These are phyloP conservation scores for Montipora capitata DNA, from an alignment of 92 coral and sea anemone genomes.

Conservation along the genomic window DNA sequence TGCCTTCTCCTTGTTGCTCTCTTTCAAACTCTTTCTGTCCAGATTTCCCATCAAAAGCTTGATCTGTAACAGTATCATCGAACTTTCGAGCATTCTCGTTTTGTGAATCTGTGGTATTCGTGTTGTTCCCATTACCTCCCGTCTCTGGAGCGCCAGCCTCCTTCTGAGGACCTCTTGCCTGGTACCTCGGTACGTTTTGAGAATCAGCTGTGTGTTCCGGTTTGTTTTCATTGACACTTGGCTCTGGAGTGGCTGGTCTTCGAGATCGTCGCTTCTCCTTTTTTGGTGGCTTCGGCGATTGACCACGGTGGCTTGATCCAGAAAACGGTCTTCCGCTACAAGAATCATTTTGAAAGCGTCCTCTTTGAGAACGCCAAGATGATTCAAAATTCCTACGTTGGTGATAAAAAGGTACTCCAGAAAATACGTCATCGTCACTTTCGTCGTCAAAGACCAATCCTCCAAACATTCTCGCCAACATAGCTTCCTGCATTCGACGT, in stretches of 20 bases:
- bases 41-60: background rate
- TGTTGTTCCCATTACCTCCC: background rate
- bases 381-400: slow-evolving; percentile 19
- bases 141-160: background rate
- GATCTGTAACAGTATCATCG: background rate
- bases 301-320: background rate
- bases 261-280: background rate
- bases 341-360: slow-evolving; percentile 15
- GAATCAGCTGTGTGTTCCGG: background rate
- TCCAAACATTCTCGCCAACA: slow-evolving; percentile 58
- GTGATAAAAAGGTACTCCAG: slow-evolving; percentile 10
- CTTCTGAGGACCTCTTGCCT: background rate
- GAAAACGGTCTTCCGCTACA: background rate
- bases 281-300: slow-evolving; percentile 1
- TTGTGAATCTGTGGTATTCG: background rate
- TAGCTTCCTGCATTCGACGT: slow-evolving; percentile 49
- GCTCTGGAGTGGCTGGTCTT: background rate
- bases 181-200: background rate
- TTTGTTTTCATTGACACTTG: background rate
- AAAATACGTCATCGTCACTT: slow-evolving; percentile 32
- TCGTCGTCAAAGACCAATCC: slow-evolving; percentile 61
- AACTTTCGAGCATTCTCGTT: background rate
- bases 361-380: background rate
- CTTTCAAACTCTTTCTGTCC: background rate
- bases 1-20: background rate